Evolutionary conservation across 1,140 invertebrate genomes (phyloP), one percentile per base, ranked within the genome.

Genomic region (Marisa cornuarietis): DNA sequence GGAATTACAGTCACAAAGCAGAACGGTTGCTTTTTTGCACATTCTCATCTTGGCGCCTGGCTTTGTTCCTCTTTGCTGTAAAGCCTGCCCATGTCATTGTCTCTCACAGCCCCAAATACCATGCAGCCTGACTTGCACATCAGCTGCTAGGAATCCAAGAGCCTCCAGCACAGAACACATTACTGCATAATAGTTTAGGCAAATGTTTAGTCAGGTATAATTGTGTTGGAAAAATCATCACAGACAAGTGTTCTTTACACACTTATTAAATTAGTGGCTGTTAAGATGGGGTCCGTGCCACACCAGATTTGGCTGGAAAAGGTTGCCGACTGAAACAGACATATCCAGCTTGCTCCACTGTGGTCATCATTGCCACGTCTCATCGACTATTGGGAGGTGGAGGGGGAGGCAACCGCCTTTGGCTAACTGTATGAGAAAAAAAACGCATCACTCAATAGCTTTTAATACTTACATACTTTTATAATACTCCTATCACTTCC

Each of bases 301-400:
- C 13, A 74, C 14, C 42, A 26, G 20, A 14, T 42, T 31, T n/a
- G 16, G 22, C 72, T 54, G 49, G 24, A 22, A n/a, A 13, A 24
- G 7, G 11, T 66, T 58, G n/a, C 61, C 26, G 5, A 22, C n/a
- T 49, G 24, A 26, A 20, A 7, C 24, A 49, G 58, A 42, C 24
- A 58, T 1, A 42, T 14, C 14, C 74, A 66, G 31, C 20, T 61
- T 8, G 8, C 31, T n/a, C n/a, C 31, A 16, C 10, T 65, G 24
- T 62, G 61, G 61, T 49, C 26, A 22, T 22, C 16, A 22, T n/a
- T 6, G 6, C 22, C 26, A 62, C 16, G 14, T 76, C 74, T 76
- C 74, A 76, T 65, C 58, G 82, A 81, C 54, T 58, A 9, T n/a
- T 54, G 68, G 49, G 81, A 83, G 54, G 83, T 76, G 52, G 66